These are phyloP conservation scores for Anniella stebbinsi DNA, from an alignment of 2,797 vertebrate genomes.

Conservation along the genomic window DNA sequence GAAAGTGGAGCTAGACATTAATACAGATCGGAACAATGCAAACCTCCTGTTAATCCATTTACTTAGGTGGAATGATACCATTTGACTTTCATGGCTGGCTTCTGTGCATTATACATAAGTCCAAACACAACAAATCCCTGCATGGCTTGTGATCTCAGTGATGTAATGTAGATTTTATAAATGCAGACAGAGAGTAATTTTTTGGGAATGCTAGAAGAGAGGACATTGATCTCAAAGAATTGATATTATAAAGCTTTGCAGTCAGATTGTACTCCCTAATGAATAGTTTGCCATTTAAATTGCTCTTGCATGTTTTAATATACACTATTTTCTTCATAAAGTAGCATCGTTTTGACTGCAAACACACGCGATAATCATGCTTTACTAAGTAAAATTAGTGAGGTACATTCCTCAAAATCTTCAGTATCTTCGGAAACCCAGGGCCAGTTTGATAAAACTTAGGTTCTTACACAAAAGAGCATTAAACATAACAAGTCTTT, in stretches of 20 bases:
- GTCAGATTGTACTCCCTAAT: not conserved
- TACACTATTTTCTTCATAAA: not conserved
- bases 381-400: not conserved
- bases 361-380: not conserved
- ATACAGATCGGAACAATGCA: not conserved
- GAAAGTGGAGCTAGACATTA: not conserved
- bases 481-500: not conserved
- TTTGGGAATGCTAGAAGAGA: not conserved
- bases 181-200: not conserved
- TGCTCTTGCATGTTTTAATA: not conserved
- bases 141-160: not conserved
- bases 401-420: not conserved
- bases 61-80: conserved; percentile 9
- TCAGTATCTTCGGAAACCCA: not conserved
- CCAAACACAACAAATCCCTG: conserved; percentile 1
- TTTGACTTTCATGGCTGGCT: not conserved
- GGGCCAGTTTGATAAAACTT: not conserved
- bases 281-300: not conserved
- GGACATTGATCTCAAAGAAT: not conserved
- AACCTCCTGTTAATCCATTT: not conserved
- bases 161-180: not conserved
- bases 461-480: not conserved
- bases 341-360: not conserved
- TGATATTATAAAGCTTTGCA: not conserved
- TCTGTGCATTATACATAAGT: not conserved